Conservation (phyloP, 2,797 vertebrate genomes). For the Fratercula arctica region DNA sequence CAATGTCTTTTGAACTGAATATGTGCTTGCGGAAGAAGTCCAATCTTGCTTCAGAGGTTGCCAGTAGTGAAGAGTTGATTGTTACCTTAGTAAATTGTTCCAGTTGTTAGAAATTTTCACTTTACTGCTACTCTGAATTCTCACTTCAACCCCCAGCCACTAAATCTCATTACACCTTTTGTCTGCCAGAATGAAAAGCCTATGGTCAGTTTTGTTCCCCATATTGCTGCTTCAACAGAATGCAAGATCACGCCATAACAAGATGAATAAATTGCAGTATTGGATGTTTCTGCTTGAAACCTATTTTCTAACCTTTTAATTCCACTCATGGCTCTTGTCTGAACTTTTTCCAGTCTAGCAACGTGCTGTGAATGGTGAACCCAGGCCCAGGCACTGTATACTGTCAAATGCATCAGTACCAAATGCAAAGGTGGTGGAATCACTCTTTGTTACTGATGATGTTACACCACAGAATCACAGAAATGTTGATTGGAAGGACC, state of each 20-base stretch:
- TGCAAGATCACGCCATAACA: neutral
- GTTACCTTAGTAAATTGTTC: slow-evolving; percentile 3
- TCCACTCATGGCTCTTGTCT: neutral
- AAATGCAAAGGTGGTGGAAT: neutral
- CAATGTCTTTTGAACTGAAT: neutral
- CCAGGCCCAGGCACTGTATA: neutral
- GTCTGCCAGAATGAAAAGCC: neutral
- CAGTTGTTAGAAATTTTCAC: neutral
- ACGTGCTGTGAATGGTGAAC: neutral
- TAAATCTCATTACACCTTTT: neutral
- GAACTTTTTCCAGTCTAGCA: neutral
- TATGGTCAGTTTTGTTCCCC: neutral
- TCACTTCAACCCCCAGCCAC: neutral
- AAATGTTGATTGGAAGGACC: neutral
- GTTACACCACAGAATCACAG: neutral
- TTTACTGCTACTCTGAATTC: neutral
- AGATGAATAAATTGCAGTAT: neutral
- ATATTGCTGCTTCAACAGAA: neutral
- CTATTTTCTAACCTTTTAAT: neutral
- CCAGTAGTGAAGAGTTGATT: neutral
- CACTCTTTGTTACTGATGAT: neutral
- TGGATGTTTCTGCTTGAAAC: neutral
- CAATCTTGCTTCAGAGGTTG: neutral
- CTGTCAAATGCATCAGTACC: neutral
- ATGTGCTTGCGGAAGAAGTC: neutral